Base-by-base conservation (phyloP, 2,797 vertebrate species). In the Philypnodon macrostomus region DNA sequence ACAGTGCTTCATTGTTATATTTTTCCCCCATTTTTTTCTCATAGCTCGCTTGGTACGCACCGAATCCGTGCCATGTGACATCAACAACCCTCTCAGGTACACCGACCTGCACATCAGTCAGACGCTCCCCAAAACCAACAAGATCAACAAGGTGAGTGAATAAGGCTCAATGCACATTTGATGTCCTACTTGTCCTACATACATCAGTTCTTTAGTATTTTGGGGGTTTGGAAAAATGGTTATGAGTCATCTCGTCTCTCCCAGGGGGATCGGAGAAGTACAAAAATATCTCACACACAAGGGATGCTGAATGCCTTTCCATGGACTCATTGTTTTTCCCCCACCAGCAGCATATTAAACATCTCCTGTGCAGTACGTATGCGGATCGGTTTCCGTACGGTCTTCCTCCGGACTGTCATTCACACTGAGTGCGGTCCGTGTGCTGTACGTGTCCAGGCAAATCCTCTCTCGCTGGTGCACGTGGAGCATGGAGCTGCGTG, bases 41-140 rank as follows among this genome's bases (percentile, higher is more conserved):
- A 70, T 90, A 93, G 95, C 97, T 80, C 92, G 97, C 86, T 89
- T 99, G 70, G 95, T 98, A 81, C 91, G 97, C 77, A 99, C 97
- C 5, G 97, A 99, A 84, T 99, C 97, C 1, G 96, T 98, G 84
- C 97, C 96, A 15, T 98, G 96, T 51, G 96, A 99, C 79, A 99
- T 99, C 88, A 98, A 99, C 91, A 99, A 98, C 84, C 94, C 96
- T n/a, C 88, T 98, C 79, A 87, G 95, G 58, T 98, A 94, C 59
- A 93, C 94, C 1, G 95, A 98, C 89, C 90, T 99, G 84, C 95
- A 98, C 80, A 89, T 97, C 90, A 99, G 97, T 79, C 96, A 98
- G 88, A 99, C 96, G 0, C 95, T 98, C 58, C 97, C 97, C 79
- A 98, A 98, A 90, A 98, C 96, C 91, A 98, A 98, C 92, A 97